Evolutionary conservation across 2,113 vertebrate species (phyloP).

Genomic region (Prunella fulvescens): DNA sequence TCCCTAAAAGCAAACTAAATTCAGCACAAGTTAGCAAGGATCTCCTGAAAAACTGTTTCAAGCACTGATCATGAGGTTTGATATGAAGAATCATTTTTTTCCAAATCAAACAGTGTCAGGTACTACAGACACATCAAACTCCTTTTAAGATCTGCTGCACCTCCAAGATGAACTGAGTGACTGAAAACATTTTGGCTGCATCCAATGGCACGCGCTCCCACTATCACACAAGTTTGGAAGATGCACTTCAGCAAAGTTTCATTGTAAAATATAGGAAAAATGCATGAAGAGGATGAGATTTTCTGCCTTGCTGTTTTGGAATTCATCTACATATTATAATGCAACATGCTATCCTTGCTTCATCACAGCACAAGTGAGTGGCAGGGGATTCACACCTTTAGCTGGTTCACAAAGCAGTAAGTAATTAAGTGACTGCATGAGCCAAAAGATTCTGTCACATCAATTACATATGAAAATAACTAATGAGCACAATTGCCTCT

Average conservation of each 20-base stretch:
- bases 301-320: neutral
- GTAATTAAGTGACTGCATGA: neutral
- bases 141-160: neutral
- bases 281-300: neutral
- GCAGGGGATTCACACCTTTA: neutral
- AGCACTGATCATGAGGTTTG: neutral
- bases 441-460: neutral
- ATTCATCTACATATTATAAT: neutral
- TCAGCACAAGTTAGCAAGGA: neutral
- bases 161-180: neutral
- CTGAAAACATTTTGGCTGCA: neutral
- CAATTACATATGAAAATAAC: neutral
- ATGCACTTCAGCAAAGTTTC: neutral
- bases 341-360: neutral
- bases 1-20: neutral
- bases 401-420: neutral
- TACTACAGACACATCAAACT: neutral
- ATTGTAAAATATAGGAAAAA: neutral
- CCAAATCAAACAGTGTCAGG: neutral
- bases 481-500: neutral
- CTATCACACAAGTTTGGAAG: neutral
- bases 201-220: rapidly evolving
- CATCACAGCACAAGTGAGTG: neutral
- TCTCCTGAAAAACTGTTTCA: neutral
- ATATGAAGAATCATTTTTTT: neutral